phyloP scores from a whole-genome alignment of 2,888 invertebrate genomes.

The Heliconius aoede region DNA sequence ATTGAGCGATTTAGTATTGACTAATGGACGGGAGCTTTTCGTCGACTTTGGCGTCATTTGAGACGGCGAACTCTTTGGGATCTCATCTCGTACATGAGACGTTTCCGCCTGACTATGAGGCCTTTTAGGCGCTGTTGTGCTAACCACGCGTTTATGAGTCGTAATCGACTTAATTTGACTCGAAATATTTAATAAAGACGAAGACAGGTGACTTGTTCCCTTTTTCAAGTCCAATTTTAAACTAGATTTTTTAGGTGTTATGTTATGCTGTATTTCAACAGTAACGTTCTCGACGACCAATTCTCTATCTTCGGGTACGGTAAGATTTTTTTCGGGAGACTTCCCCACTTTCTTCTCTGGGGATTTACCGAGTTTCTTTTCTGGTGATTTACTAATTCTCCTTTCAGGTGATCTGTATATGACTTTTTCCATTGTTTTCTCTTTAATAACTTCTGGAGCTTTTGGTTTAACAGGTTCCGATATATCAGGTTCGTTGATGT shows the following conservation, averaged over 20 bases:
- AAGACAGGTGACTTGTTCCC: slow-evolving; percentile 74
- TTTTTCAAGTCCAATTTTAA: slow-evolving; percentile 76
- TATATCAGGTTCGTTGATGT: slow-evolving; percentile 55
- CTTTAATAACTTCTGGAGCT: slow-evolving; percentile 17
- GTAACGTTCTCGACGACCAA: slow-evolving; percentile 76
- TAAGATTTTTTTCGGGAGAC: slow-evolving; percentile 52
- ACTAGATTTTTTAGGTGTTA: slow-evolving; percentile 79
- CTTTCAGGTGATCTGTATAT: slow-evolving; percentile 37
- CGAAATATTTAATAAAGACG: slow-evolving; percentile 76
- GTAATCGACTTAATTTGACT: slow-evolving; percentile 81
- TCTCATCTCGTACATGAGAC: slow-evolving; percentile 65
- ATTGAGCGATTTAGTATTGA: slow-evolving; percentile 89
- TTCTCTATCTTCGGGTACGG: slow-evolving; percentile 61
- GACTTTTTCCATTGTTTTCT: slow-evolving; percentile 42
- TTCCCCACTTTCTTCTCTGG: slow-evolving; percentile 51
- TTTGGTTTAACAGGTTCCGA: slow-evolving; percentile 46
- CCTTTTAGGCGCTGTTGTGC: slow-evolving; percentile 76
- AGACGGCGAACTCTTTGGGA: slow-evolving; percentile 58
- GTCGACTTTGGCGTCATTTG: slow-evolving; percentile 71
- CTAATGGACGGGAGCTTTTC: slow-evolving; percentile 80
- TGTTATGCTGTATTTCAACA: slow-evolving; percentile 79
- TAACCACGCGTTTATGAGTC: slow-evolving; percentile 77
- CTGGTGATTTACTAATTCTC: slow-evolving; percentile 39
- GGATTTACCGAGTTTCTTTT: slow-evolving; percentile 40
- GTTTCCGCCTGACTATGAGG: slow-evolving; percentile 61